Evolutionary conservation across 2,888 invertebrate species (phyloP).

Genomic region (Graphium colonna): DNA sequence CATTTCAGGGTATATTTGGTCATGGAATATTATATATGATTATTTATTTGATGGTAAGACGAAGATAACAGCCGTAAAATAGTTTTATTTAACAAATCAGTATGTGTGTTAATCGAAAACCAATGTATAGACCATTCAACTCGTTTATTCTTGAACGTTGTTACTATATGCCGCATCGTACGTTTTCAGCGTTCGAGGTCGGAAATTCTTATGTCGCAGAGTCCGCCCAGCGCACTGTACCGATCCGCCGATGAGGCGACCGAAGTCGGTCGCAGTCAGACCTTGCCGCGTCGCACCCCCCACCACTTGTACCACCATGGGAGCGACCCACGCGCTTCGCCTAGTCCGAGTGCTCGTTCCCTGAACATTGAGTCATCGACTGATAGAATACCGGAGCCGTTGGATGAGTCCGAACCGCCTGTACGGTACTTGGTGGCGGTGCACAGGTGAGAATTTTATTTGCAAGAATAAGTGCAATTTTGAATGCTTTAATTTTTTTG

Average conservation of each 20-base stretch:
- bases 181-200: slow-evolving; percentile 71
- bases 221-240: slow-evolving; percentile 56
- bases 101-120: too few species aligned
- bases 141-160: neutral
- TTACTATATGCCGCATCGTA: slow-evolving; percentile 11
- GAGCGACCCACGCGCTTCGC: slow-evolving; percentile 38
- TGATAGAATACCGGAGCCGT: neutral
- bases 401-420: slow-evolving; percentile 33
- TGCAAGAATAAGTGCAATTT: too few species aligned
- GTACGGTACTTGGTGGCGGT: slow-evolving; percentile 87
- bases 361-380: slow-evolving; percentile 30
- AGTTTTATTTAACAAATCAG: too few species aligned
- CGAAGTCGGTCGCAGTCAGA: slow-evolving; percentile 41
- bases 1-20: too few species aligned
- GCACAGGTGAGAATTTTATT: slow-evolving; percentile 80
- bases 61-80: too few species aligned
- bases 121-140: neutral
- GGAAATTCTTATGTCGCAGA: slow-evolving; percentile 65
- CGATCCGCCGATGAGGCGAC: slow-evolving; percentile 34
- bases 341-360: slow-evolving; percentile 49
- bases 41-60: too few species aligned
- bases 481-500: too few species aligned
- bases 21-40: too few species aligned
- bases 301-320: slow-evolving; percentile 16
- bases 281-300: slow-evolving; percentile 1